Evolutionary conservation across 2,113 vertebrate species (phyloP).

Genomic region (Mystacornis crossleyi): DNA sequence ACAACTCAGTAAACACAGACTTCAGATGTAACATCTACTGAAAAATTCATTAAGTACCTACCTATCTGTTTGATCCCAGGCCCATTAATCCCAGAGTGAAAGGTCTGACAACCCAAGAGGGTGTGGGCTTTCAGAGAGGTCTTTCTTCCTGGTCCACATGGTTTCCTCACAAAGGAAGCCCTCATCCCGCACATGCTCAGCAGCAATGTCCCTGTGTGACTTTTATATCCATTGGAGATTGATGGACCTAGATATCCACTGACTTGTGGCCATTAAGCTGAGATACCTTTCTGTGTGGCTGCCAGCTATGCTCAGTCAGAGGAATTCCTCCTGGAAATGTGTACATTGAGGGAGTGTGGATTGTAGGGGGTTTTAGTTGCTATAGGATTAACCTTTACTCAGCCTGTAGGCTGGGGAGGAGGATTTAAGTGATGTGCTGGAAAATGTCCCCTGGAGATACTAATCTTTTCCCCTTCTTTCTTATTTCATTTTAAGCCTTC

Average conservation of each 20-base stretch:
- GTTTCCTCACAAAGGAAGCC: background rate
- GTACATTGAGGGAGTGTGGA: background rate
- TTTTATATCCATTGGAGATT: background rate
- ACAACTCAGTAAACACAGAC: background rate
- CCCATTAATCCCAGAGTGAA: background rate
- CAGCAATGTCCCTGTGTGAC: background rate
- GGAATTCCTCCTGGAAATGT: constrained; percentile 44
- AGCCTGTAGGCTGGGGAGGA: background rate
- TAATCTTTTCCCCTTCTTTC: background rate
- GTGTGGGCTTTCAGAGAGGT: background rate
- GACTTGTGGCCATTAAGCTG: background rate
- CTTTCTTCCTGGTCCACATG: background rate
- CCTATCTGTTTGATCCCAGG: background rate
- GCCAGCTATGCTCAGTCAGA: background rate
- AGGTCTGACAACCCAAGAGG: background rate
- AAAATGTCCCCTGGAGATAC: constrained; percentile 25
- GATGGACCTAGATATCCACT: background rate
- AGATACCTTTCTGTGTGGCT: background rate
- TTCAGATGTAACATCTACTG: background rate
- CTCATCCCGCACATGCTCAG: background rate
- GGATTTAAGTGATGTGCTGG: constrained; percentile 29
- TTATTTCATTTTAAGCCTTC: constrained; percentile 10
- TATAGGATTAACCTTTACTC: constrained; percentile 45
- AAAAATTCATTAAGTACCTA: background rate
- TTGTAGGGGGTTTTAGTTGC: background rate